phyloP scores from a whole-genome alignment of 2,797 vertebrate species.

The Pempheris klunzingeri region DNA sequence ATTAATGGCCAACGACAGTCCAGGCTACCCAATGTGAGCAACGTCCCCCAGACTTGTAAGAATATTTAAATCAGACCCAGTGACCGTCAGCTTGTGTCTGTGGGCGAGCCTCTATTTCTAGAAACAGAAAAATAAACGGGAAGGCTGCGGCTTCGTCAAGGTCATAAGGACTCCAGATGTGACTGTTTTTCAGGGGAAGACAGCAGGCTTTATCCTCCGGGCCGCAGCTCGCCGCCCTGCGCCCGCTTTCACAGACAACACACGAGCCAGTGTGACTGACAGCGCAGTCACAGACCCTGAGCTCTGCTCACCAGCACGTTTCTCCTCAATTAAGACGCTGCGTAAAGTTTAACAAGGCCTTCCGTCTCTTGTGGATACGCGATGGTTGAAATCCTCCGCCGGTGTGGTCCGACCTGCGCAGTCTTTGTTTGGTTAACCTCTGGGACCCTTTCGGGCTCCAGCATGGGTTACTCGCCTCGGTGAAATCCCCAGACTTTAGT shows the following conservation, averaged over 20 bases:
- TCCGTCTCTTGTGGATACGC: constrained; percentile 85
- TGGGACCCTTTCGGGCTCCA: constrained; percentile 88
- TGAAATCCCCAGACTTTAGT: constrained; percentile 76
- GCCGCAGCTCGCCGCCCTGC: constrained; percentile 53
- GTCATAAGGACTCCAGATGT: constrained; percentile 84
- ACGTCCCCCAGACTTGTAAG: background rate
- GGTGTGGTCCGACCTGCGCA: constrained; percentile 93
- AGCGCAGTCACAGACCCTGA: constrained; percentile 48
- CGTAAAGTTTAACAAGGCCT: constrained; percentile 90
- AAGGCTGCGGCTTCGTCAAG: constrained; percentile 55
- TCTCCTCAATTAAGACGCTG: constrained; percentile 81
- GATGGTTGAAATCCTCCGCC: constrained; percentile 88
- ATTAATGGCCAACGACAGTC: background rate
- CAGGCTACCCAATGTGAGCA: background rate
- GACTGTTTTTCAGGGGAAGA: constrained; percentile 65
- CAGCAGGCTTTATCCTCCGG: constrained; percentile 64
- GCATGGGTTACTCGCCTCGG: constrained; percentile 77
- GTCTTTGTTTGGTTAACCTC: constrained; percentile 96
- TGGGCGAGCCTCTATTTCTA: constrained; percentile 56
- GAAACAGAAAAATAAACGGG: constrained; percentile 56
- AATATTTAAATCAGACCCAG: constrained; percentile 13
- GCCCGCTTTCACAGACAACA: constrained; percentile 44
- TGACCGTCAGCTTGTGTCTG: constrained; percentile 28
- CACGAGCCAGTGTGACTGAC: constrained; percentile 77
- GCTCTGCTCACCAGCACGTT: constrained; percentile 44